Base-by-base conservation (phyloP, 2,113 vertebrate species). In the Archilochus colubris region DNA sequence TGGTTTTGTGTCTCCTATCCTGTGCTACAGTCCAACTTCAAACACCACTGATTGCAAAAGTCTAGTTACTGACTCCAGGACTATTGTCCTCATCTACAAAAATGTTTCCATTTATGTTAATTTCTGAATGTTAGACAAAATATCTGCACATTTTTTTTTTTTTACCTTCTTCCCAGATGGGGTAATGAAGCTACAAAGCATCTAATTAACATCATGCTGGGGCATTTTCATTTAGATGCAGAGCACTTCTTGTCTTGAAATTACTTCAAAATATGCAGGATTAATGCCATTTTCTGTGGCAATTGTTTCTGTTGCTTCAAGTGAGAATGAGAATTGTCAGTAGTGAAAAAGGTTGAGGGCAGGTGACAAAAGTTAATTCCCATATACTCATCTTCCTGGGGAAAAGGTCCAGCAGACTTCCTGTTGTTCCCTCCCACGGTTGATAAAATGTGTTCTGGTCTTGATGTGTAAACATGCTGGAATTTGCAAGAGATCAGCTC, bases 261-360 rank as follows among this genome's bases (percentile, higher is more conserved):
- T 81, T 2, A 72, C 82, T 95, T 95, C 27, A 86, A 93, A 96
- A 95, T 95, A 95, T 96, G 93, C 94, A 93, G 93, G 90, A 95
- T 90, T 81, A 91, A 90, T 90, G 91, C 90, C 88, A 88, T 91
- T 76, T 82, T 69, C 72, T 50, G 40, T 83, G 51, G 88, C 1
- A 2, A 68, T 69, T 75, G 30, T 90, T 95, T 95, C 48, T 86
- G 59, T 91, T 97, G 80, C 70, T 96, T 4, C 1, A 91, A 94
- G 95, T 97, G 91, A 95, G 92, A 96, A 94, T 91, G 93, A 97
- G 92, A 91, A 93, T 95, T 96, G 76, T 95, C 73, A 86, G 88
- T 90, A 82, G 82, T 6, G 7, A 83, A 84, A 81, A 88, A 86
- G 72, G 79, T 93, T 91, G 93, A 94, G 4, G 40, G 82, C 69